A percentile compares a stretch with the other conserved stretches of the same genome.
Conservation (phyloP, 2,113 vertebrate genomes). For the Macroglossus sobrinus region DNA sequence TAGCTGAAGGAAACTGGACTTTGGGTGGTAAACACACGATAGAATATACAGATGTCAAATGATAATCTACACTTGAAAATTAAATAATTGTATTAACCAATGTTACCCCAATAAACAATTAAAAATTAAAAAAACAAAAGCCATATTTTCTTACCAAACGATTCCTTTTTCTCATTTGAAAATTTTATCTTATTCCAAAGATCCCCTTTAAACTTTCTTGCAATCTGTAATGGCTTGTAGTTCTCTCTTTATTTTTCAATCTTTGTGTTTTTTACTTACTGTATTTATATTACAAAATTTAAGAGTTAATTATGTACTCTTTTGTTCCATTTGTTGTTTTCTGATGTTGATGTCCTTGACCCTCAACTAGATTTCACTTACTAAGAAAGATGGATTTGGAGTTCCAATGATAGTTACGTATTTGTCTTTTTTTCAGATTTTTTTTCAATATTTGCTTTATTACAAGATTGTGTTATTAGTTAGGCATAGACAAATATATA, state of each 20-base stretch:
- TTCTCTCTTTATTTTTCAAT: neutral
- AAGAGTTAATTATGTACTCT: neutral
- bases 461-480: neutral
- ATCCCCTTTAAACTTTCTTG: neutral
- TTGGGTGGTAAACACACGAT: too few species aligned
- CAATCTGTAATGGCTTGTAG: neutral
- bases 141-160: neutral
- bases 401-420: neutral
- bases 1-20: too few species aligned
- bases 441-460: neutral
- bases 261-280: neutral
- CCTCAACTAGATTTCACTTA: neutral
- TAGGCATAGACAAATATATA: neutral
- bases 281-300: neutral
- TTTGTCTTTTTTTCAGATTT: slow-evolving; percentile 3
- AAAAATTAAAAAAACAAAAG: too few species aligned
- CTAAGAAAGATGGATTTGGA: neutral
- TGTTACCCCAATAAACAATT: too few species aligned
- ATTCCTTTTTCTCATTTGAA: neutral
- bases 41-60: too few species aligned
- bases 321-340: neutral
- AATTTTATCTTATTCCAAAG: neutral
- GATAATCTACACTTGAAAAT: too few species aligned
- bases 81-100: too few species aligned
- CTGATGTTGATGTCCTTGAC: neutral